Base-by-base conservation (phyloP, 1,140 invertebrate genomes). In the Aethina tumida region DNA sequence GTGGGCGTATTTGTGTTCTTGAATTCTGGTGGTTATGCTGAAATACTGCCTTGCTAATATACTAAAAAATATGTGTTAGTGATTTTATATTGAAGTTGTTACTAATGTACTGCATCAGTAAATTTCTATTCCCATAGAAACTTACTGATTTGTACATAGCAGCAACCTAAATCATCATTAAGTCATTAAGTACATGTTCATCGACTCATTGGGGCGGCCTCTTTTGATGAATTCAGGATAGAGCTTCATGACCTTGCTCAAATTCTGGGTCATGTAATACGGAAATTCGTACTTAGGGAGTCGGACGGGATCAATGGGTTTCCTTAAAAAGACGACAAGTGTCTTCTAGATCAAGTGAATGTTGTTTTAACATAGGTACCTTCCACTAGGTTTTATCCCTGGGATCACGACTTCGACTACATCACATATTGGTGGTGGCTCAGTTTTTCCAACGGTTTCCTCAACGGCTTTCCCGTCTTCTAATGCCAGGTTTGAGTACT, bases 1-100 rank as follows among this genome's bases (percentile, higher is more conserved):
- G 15, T 71, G 54, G 30, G 42, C 61, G 47, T 81, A 81, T 47
- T 71, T 79, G 7, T 35, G 18, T 34, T 33, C 27, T 16, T 7
- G 34, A 25, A 37, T 41, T 17, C 9, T 35, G 26, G 14, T 19
- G 22, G 15, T 32, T 32, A 7, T 32, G 16, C 10, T 35, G 15
- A 12, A 28, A 13, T 3, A 41, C 17, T 3, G 29, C 13, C 10
- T 33, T 22, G 10, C 8, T 36, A 35, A 8, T n/a, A n/a, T n/a
- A n/a, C n/a, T n/a, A n/a, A n/a, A n/a, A n/a, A n/a, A n/a, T n/a
- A n/a, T n/a, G n/a, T n/a, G n/a, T n/a, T n/a, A n/a, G n/a, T n/a
- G n/a, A n/a, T n/a, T n/a, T n/a, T n/a, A n/a, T n/a, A n/a, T n/a
- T n/a, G n/a, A n/a, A n/a, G n/a, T n/a, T n/a, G n/a, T n/a, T n/a